A percentile compares a stretch with the other conserved stretches of the same genome.
phyloP scores from a whole-genome alignment of 2,888 invertebrate species.

The Lagria hirta region DNA sequence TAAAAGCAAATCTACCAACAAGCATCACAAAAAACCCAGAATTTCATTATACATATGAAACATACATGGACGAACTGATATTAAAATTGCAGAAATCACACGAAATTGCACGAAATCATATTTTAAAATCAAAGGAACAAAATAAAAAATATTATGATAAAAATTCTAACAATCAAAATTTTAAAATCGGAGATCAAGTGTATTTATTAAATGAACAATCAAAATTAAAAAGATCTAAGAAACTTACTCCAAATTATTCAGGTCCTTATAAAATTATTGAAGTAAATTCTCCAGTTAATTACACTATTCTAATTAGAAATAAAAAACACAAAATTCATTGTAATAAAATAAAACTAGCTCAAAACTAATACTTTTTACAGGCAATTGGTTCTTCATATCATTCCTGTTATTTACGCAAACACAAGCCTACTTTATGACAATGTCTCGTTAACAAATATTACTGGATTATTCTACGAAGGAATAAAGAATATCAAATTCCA shows the following conservation, averaged over 20 bases:
- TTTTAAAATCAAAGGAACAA: slow-evolving; percentile 34
- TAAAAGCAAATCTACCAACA: slow-evolving; percentile 40
- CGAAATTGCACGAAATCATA: slow-evolving; percentile 34
- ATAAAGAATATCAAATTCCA: too few relatives aligned
- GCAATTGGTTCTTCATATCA: neutral
- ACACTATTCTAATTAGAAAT: slow-evolving; percentile 1
- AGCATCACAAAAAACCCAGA: slow-evolving; percentile 29
- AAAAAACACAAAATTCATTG: slow-evolving; percentile 9
- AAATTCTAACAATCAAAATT: slow-evolving; percentile 20
- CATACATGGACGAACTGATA: slow-evolving; percentile 35
- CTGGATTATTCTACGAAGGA: neutral
- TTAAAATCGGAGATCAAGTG: slow-evolving; percentile 13
- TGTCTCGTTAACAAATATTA: neutral
- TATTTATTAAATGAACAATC: slow-evolving; percentile 15
- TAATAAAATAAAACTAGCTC: too few relatives aligned
- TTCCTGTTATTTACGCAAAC: neutral
- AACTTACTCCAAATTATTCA: slow-evolving; percentile 24
- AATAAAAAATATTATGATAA: slow-evolving; percentile 37
- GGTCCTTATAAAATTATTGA: slow-evolving; percentile 21
- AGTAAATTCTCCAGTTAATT: slow-evolving; percentile 6
- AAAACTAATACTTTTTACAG: too few relatives aligned
- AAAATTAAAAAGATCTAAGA: slow-evolving; percentile 13
- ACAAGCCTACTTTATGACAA: neutral
- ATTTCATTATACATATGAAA: slow-evolving; percentile 31
- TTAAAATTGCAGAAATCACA: slow-evolving; percentile 34